A percentile compares a stretch with the other conserved stretches of the same genome.
These are phyloP conservation scores for Cantharis nigra DNA, from an alignment of 2,888 invertebrate species.

Conservation along the genomic window DNA sequence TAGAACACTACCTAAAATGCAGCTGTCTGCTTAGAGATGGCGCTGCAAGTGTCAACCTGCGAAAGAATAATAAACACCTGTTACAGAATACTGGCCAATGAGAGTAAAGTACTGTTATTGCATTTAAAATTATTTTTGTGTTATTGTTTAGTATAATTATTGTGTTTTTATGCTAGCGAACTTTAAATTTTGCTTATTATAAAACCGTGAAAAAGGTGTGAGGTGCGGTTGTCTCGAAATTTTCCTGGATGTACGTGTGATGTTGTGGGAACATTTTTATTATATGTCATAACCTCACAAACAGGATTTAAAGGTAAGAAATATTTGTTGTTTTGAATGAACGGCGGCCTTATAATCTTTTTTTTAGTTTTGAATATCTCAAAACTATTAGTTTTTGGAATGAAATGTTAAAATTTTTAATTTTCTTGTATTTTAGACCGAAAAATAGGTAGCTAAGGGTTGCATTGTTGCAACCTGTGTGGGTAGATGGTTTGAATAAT, in stretches of 20 bases:
- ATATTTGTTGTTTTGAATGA: constrained; percentile 3
- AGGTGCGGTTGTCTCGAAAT: neutral
- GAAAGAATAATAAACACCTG: neutral
- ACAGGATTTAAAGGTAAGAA: constrained; percentile 12
- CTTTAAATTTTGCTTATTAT: neutral
- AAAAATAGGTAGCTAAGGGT: neutral
- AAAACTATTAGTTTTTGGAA: neutral
- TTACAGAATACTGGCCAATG: constrained; percentile 16
- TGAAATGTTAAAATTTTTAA: neutral
- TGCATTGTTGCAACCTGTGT: neutral
- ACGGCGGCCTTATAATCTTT: neutral
- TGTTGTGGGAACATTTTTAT: neutral
- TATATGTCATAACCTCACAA: constrained; percentile 10
- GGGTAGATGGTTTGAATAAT: neutral
- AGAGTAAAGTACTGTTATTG: constrained; percentile 21
- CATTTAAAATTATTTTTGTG: constrained; percentile 18
- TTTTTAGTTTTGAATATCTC: neutral
- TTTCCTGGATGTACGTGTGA: neutral
- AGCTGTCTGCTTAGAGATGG: neutral
- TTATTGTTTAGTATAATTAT: constrained; percentile 6
- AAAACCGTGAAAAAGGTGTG: neutral
- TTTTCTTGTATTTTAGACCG: neutral
- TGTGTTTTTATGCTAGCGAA: neutral
- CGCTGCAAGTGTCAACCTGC: neutral
- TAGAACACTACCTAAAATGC: neutral